A percentile compares a stretch with the other conserved stretches of the same genome.
These are phyloP conservation scores for Spermophilus dauricus DNA, from an alignment of 2,113 vertebrate species.

Conservation along the genomic window DNA sequence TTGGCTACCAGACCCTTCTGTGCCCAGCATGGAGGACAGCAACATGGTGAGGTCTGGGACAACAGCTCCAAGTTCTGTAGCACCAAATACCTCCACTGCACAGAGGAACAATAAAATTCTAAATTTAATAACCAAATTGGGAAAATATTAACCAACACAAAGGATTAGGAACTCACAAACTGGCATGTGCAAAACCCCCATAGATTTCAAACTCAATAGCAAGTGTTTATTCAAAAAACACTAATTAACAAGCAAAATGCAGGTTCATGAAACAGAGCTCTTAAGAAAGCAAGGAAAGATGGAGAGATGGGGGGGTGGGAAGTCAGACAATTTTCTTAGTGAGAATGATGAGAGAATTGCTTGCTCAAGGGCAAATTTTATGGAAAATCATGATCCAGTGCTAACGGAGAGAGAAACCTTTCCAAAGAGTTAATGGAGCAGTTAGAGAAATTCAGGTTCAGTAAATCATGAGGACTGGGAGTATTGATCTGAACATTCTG, in stretches of 20 bases:
- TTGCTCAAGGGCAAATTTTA: conserved; percentile 79
- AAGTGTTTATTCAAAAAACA: conserved; percentile 84
- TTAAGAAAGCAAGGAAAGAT: conserved; percentile 82
- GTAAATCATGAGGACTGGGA: conserved; percentile 80
- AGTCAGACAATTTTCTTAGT: conserved; percentile 77
- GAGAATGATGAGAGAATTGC: conserved; percentile 79
- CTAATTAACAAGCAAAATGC: conserved; percentile 80
- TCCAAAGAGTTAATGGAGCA: conserved; percentile 80
- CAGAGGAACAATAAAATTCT: not conserved
- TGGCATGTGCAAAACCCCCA: conserved; percentile 68
- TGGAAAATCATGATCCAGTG: conserved; percentile 82
- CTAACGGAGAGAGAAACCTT: conserved; percentile 82
- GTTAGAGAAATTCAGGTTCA: conserved; percentile 81
- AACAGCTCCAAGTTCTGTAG: not conserved
- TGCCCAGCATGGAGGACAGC: not conserved
- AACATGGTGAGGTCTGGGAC: not conserved
- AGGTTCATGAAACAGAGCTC: conserved; percentile 70
- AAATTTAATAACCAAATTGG: not conserved
- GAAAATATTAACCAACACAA: conserved; percentile 33
- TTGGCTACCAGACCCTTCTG: not conserved
- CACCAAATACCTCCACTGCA: not conserved
- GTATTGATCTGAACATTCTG: conserved; percentile 77
- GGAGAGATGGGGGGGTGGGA: conserved; percentile 56
- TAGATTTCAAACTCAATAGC: conserved; percentile 80
- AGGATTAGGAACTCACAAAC: conserved; percentile 50